Percentiles rank a stretch among this genome's conserved stretches.
Evolutionary conservation across 2,113 vertebrate species (phyloP).

Genomic region (Scopus umbretta): DNA sequence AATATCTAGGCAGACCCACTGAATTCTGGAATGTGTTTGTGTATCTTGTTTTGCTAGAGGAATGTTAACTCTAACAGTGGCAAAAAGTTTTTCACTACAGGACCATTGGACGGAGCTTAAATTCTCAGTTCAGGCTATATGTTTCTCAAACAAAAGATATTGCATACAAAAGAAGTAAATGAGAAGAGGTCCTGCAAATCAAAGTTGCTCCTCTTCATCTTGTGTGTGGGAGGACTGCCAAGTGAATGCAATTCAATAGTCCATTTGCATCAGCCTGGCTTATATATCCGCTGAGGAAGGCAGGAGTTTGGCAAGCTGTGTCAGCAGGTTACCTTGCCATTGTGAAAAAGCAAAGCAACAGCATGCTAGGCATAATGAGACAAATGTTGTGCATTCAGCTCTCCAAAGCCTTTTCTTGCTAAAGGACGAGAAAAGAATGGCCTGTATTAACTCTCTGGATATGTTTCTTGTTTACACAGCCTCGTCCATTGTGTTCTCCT

Average conservation of each 20-base stretch:
- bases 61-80: neutral
- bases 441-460: neutral
- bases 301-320: constrained; percentile 25
- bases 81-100: neutral
- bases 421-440: constrained; percentile 25
- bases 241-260: constrained; percentile 19
- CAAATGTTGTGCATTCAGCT: constrained; percentile 4
- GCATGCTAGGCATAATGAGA: constrained; percentile 15
- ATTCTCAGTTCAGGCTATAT: neutral
- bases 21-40: neutral
- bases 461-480: neutral
- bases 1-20: neutral
- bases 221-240: constrained; percentile 27
- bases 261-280: constrained; percentile 36
- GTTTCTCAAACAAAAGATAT: neutral
- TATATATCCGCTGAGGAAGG: neutral
- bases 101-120: neutral
- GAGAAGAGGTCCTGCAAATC: constrained; percentile 3
- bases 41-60: neutral
- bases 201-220: constrained; percentile 13
- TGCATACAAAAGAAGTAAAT: neutral
- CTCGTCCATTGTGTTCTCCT: neutral
- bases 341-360: constrained; percentile 10
- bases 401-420: neutral
- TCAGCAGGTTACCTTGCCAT: constrained; percentile 44